Percentiles rank a stretch among this genome's conserved stretches.
Conservation (phyloP, 2,888 invertebrate species). For the Spialia ferax region DNA sequence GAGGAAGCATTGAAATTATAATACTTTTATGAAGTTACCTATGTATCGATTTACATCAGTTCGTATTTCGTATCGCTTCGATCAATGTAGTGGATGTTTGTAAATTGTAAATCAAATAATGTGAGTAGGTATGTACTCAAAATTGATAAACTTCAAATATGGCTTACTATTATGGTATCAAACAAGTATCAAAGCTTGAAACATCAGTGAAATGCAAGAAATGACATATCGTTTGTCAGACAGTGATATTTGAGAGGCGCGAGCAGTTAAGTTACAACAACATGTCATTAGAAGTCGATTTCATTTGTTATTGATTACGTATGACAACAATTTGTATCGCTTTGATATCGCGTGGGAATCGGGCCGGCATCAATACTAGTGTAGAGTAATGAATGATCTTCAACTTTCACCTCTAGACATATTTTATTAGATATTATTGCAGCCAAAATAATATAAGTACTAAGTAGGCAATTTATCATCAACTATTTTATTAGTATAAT, state of each 20-base stretch:
- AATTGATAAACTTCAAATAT: too few relatives aligned
- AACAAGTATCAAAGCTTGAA: conserved; percentile 8
- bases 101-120: too few relatives aligned
- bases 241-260: conserved; percentile 56
- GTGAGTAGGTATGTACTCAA: too few relatives aligned
- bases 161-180: too few relatives aligned
- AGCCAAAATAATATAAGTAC: background rate
- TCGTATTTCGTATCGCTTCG: too few relatives aligned
- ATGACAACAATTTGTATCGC: conserved; percentile 69
- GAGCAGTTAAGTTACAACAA: conserved; percentile 70
- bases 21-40: too few relatives aligned
- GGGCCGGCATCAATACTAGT: conserved; percentile 52
- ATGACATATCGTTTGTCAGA: conserved; percentile 73
- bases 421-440: conserved; percentile 5
- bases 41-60: too few relatives aligned
- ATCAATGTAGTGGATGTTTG: too few relatives aligned
- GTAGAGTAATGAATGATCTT: conserved; percentile 46
- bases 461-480: background rate
- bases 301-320: conserved; percentile 70
- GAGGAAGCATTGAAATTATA: too few relatives aligned
- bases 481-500: background rate
- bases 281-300: conserved; percentile 75
- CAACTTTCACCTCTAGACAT: conserved; percentile 51
- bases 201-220: conserved; percentile 62
- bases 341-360: conserved; percentile 65